phyloP scores from a whole-genome alignment of 2,888 invertebrate species.

The Neocrepidodera transversa region DNA sequence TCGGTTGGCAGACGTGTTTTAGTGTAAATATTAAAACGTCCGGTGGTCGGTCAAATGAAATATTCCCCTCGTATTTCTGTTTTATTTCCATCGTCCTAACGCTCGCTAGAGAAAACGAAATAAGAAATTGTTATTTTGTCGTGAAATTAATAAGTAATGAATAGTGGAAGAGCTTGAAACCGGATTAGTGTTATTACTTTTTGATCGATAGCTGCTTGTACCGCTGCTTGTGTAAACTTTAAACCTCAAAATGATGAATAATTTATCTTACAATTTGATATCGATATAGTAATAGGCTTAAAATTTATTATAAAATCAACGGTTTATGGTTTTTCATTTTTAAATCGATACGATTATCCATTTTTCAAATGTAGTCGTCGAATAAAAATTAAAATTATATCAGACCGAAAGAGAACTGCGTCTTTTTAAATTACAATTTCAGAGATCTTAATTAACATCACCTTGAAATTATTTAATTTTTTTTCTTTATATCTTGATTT shows the following conservation, averaged over 20 bases:
- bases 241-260: constrained; percentile 54
- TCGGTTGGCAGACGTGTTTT: too few relatives aligned
- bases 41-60: neutral
- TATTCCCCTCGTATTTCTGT: neutral
- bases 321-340: neutral
- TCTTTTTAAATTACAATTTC: too few relatives aligned
- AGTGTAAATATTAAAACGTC: too few relatives aligned
- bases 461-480: too few relatives aligned
- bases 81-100: neutral
- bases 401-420: too few relatives aligned
- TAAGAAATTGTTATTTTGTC: constrained; percentile 55
- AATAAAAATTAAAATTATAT: too few relatives aligned
- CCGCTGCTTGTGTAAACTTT: constrained; percentile 57
- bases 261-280: constrained; percentile 51
- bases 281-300: constrained; percentile 32
- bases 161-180: constrained; percentile 48
- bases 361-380: too few relatives aligned
- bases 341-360: too few relatives aligned
- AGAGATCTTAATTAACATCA: too few relatives aligned
- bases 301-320: constrained; percentile 12
- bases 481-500: too few relatives aligned
- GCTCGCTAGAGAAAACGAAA: constrained; percentile 21
- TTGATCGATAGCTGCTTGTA: constrained; percentile 55
- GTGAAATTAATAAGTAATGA: constrained; percentile 53
- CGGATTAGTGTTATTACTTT: constrained; percentile 56